Base-by-base conservation (phyloP, 2,797 vertebrate species). In the Halcyon smyrnensis region DNA sequence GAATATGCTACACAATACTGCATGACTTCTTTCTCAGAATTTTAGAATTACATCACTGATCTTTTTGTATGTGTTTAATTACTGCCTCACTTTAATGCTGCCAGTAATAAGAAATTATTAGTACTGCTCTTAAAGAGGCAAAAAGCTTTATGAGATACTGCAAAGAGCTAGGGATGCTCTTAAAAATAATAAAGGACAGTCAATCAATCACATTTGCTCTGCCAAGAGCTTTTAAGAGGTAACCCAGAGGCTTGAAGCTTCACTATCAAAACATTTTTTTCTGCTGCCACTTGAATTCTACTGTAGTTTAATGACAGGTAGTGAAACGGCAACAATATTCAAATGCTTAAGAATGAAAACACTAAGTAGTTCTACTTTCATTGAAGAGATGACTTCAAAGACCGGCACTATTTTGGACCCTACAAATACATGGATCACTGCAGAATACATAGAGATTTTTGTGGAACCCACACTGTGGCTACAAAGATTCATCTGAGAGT, bases 111-210 rank as follows among this genome's bases (percentile, higher is more conserved):
- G 56, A 54, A 87, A 60, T 50, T 54, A 59, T 89, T 85, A 94
- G 84, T 36, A 57, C 34, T 84, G 89, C 69, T 89, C 71, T 93
- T 90, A 86, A 93, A 79, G 60, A 94, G 46, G 48, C 53, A 94
- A 96, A 96, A 91, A 77, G 53, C 71, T 59, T 92, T 73, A 82
- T 80, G 77, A 82, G 76, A 86, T 30, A 86, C 39, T 82, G 70
- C 39, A 85, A 88, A 93, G 86, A 80, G 74, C 69, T 80, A 73
- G 28, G 37, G 45, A 84, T 92, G 79, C 93, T 95, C 86, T 97
- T 96, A 92, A 92, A 91, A 92, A 96, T 91, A 84, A 85, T 87
- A 76, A 90, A 82, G 63, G 63, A 37, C 59, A 89, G 83, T 45
- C 54, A 84, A 84, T 70, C 78, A 87, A 93, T 60, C 71, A 65